Evolutionary conservation across 1,140 invertebrate genomes (phyloP), one percentile per base, ranked within the genome.

Genomic region (Aphis gossypii): DNA sequence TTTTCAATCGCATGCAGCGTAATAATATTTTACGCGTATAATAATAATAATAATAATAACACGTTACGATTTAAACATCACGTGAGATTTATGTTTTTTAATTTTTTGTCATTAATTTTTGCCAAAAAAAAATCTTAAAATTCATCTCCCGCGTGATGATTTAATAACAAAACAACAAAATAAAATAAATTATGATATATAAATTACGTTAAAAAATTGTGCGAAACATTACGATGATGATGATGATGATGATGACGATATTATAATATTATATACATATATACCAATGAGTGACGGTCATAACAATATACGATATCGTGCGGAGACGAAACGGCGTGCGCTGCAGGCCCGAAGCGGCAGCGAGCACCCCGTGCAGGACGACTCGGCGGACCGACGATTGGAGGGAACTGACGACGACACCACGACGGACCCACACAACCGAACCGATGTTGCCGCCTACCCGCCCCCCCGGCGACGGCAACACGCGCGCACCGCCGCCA

Each of bases 391-490:
- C 86, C 14, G 86, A 87, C 86, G 44, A 51, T 87, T 87, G 86
- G 86, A 48, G 86, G 86, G 86, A 87, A 87, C 86, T 87, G 86
- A 87, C 86, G 86, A n/a, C 86, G 84, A 86, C 84, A 76, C 60
- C 60, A 76, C 60, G 84, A n/a, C 60, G 60, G 60, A 44, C 84
- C 46, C 44, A 48, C 86, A 51, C 86, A 48, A 87, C 86, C 86
- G 86, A 87, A 86, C 84, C 86, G 86, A 48, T 30, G 86, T 46
- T 87, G 86, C 46, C 86, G 86, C 86, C 48, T 51, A 51, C 18
- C 7, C 60, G 60, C 60, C 60, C 60, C 11, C 46, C 86, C 46
- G 25, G 14, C 23, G 41, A 30, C 44, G 84, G 84, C 84, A 86
- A 46, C 84, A 41, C 84, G 25, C 25, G 41, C 9, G 23, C 83